A percentile compares a stretch with the other conserved stretches of the same genome.
These are phyloP conservation scores for Sinocyclocheilus anophthalmus DNA, from an alignment of 2,113 vertebrate species.

Conservation along the genomic window DNA sequence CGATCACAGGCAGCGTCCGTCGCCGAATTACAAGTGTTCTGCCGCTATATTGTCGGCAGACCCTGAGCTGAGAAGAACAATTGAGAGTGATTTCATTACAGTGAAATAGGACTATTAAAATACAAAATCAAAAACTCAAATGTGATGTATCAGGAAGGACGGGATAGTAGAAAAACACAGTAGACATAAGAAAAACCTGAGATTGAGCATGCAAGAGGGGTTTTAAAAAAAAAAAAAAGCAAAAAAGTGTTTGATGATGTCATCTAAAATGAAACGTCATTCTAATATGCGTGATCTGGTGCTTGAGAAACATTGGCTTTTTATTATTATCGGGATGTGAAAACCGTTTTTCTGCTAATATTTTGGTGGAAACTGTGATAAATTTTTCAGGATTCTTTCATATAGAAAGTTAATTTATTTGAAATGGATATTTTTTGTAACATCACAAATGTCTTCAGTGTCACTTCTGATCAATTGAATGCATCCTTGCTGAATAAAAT, in stretches of 20 bases:
- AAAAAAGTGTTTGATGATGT: neutral
- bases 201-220: neutral
- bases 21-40: conserved; percentile 98
- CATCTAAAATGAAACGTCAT: neutral
- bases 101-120: neutral
- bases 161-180: neutral
- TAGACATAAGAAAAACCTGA: neutral
- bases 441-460: neutral
- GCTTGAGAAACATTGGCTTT: neutral
- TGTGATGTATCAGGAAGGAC: neutral
- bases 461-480: neutral
- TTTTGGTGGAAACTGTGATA: neutral
- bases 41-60: conserved; percentile 99
- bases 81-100: neutral
- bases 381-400: neutral
- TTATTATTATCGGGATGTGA: neutral
- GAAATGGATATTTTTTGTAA: neutral
- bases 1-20: conserved; percentile 95
- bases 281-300: neutral
- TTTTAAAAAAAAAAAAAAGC: neutral
- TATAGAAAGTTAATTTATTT: neutral
- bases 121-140: neutral
- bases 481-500: neutral
- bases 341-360: neutral
- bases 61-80: conserved; percentile 86